Evolutionary conservation across 2,113 vertebrate genomes (phyloP).

Genomic region (Lepisosteus oculatus): DNA sequence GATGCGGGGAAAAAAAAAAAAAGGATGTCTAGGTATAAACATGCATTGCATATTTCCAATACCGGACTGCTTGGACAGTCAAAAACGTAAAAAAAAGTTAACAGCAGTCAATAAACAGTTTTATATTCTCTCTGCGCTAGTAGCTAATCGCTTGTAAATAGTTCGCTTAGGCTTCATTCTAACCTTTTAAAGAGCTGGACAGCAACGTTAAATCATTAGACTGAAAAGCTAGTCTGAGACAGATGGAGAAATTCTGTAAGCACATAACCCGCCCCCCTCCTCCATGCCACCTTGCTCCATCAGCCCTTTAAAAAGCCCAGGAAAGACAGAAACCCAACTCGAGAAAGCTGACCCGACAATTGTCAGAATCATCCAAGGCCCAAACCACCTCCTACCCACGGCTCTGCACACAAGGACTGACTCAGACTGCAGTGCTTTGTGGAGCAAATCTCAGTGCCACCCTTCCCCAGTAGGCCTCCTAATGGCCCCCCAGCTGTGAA

Average conservation of each 20-base stretch:
- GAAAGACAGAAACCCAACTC: conserved; percentile 46
- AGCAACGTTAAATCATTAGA: conserved; percentile 56
- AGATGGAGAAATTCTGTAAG: conserved; percentile 59
- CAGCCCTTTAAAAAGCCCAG: conserved; percentile 23
- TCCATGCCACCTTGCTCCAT: conserved; percentile 27
- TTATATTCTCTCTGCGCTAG: too few relatives aligned
- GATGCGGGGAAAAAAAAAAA: neutral
- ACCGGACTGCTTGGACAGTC: too few relatives aligned
- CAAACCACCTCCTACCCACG: conserved; percentile 6
- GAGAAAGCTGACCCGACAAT: conserved; percentile 53
- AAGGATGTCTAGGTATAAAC: neutral
- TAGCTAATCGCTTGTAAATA: too few relatives aligned
- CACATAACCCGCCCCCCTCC: conserved; percentile 42
- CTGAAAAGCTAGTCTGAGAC: conserved; percentile 54
- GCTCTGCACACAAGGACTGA: conserved; percentile 14
- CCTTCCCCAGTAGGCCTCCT: conserved; percentile 49
- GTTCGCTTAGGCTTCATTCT: conserved; percentile 25
- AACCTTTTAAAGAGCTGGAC: conserved; percentile 43
- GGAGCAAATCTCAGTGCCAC: conserved; percentile 44
- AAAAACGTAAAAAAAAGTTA: too few relatives aligned
- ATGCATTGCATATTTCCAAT: too few relatives aligned
- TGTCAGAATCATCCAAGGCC: neutral
- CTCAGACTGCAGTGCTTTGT: conserved; percentile 45
- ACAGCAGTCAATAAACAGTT: too few relatives aligned
- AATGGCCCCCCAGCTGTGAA: conserved; percentile 50